Base-by-base conservation (phyloP, 1,140 invertebrate species). In the Drosophila mojavensis region DNA sequence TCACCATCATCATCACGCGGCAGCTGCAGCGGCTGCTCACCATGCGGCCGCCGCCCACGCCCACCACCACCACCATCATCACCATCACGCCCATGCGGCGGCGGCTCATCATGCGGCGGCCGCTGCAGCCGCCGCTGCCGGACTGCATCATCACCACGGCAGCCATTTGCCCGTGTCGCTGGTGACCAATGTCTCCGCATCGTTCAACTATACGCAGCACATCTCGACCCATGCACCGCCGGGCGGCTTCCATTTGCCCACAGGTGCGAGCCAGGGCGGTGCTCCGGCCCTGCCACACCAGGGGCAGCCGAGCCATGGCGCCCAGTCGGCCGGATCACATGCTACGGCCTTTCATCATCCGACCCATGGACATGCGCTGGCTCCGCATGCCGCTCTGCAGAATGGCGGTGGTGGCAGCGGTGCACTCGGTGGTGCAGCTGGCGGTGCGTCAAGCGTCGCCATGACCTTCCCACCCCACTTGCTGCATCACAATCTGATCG, bases 391-490 rank as follows among this genome's bases (percentile, higher is more conserved):
- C 15, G 63, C 58, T n/a, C 58, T 74, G 4, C 71, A 69, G 24
- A 76, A 71, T 74, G 75, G 28, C 28, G 4, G 28, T 30, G 28
- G 28, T 6, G 28, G 28, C 5, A 6, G 28, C 89, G 88, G 17
- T 41, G 43, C 24, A 1, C 43, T 10, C 70, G 11, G 43, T 7
- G n/a, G 28, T 30, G n/a, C 54, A 10, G 54, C 43, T 79, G 71
- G 17, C 47, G 59, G 51, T 24, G 11, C 50, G 56, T 74, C 63
- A 9, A 24, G 26, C 11, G 69, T 59, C 4, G 71, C 92, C n/a
- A 92, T 95, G 47, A 95, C 95, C 20, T 95, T 95, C 59, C 78
- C 91, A 2, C 94, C 95, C 0, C 95, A 95, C 9, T 81, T 94
- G n/a, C 84, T 94, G 78, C 91, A 92, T 66, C 91, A 91, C 60